Conservation (phyloP, 2,113 vertebrate species). For the Crypturellus undulatus region DNA sequence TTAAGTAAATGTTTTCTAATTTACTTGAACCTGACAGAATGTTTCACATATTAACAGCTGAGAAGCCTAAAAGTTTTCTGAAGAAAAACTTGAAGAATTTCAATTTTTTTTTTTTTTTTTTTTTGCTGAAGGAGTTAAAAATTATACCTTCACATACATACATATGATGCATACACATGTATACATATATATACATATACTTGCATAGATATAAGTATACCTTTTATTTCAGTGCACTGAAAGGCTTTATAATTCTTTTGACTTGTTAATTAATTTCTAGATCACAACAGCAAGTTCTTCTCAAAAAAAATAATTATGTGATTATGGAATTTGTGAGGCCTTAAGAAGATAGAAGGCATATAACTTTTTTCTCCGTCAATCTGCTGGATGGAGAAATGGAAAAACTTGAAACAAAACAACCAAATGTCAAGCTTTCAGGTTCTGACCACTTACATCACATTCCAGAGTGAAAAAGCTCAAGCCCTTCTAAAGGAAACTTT, state of each 20-base stretch:
- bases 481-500: background rate
- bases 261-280: background rate
- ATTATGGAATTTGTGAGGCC: background rate
- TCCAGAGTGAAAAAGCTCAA: background rate
- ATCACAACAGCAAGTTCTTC: background rate
- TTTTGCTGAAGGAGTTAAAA: background rate
- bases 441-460: background rate
- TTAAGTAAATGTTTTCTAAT: slow-evolving; percentile 14
- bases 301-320: background rate
- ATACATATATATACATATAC: no score
- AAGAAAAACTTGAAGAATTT: slow-evolving; percentile 2
- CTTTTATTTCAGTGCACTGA: background rate
- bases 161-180: no score
- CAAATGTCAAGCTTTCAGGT: slow-evolving; percentile 3
- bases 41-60: background rate
- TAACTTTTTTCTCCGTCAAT: background rate
- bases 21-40: slow-evolving; percentile 14
- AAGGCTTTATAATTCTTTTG: slow-evolving; percentile 1
- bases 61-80: background rate
- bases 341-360: slow-evolving; percentile 2
- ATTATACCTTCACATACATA: background rate
- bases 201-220: background rate
- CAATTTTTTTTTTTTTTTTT: background rate
- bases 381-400: background rate
- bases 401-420: slow-evolving; percentile 7